Evolutionary conservation across 2,888 invertebrate genomes (phyloP).

Genomic region (Hemithea aestivaria): DNA sequence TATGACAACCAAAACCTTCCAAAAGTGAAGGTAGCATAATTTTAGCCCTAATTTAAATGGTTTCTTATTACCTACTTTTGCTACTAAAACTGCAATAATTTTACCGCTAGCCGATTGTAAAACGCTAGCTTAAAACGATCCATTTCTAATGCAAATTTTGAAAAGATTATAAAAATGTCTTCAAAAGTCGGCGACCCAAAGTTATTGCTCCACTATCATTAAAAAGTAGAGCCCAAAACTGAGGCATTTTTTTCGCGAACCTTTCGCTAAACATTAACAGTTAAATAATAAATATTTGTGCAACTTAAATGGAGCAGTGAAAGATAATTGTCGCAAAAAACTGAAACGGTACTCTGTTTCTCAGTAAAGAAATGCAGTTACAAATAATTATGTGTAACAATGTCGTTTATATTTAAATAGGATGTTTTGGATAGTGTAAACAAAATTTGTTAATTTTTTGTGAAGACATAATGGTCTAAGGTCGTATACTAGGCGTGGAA

Average conservation of each 20-base stretch:
- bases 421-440: constrained; percentile 4
- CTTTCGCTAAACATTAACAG: constrained; percentile 44
- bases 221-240: constrained; percentile 70
- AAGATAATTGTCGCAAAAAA: constrained; percentile 46
- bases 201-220: constrained; percentile 57
- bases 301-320: constrained; percentile 43
- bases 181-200: constrained; percentile 43
- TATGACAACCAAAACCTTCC: too few relatives aligned
- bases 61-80: constrained; percentile 18
- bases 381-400: constrained; percentile 32
- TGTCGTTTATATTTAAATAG: constrained; percentile 25
- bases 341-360: constrained; percentile 38
- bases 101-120: constrained; percentile 11
- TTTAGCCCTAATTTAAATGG: constrained; percentile 3
- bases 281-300: constrained; percentile 52
- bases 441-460: not conserved
- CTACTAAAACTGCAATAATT: constrained; percentile 17
- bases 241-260: constrained; percentile 47
- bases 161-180: constrained; percentile 58
- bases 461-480: too few relatives aligned
- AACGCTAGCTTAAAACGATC: constrained; percentile 37
- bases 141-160: constrained; percentile 35
- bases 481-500: too few relatives aligned
- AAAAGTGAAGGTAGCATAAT: too few relatives aligned
- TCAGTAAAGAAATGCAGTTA: constrained; percentile 42